Base-by-base conservation (phyloP, 2,797 vertebrate genomes). In the Gouania willdenowi region DNA sequence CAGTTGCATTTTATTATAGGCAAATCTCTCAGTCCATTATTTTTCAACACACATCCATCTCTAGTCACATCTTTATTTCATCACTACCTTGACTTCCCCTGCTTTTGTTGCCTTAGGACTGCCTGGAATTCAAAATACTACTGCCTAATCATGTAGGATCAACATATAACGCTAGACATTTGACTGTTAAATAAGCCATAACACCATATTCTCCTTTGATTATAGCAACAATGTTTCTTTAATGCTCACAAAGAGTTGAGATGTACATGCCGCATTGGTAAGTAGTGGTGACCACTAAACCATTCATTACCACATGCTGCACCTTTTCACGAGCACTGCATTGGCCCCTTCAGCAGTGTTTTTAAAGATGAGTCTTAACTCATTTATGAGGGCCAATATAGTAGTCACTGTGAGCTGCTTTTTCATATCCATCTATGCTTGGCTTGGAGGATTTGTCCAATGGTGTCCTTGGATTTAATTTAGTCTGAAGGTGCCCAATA, bases 381-480 rank as follows among this genome's bases (percentile, higher is more conserved):
- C 30, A 43, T 66, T 56, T 25, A 50, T 57, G 34, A 57, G 27
- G 27, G n/a, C n/a, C n/a, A n/a, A n/a, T 46, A 42, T 51, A 58
- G 42, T 24, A 49, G 14, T 31, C 32, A 51, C 55, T 69, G 32
- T 26, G 6, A 47, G 13, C 13, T n/a, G 25, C 39, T 53, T 20
- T 47, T 49, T 46, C 10, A 41, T 35, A 42, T 59, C 46, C 45
- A 44, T 61, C 40, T 52, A 47, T 38, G 49, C 63, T 68, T 68
- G 55, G 43, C 50, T 61, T 39, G 36, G 18, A 46, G 38, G 41
- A 65, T 71, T 71, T 75, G 69, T 73, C 36, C 52, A 44, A n/a
- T 11, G 23, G 61, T 78, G 66, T 75, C 77, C 41, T 76, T 39
- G 69, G 67, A 70, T 71, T 59, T 73, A 68, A 77, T 82, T 77